Evolutionary conservation across 2,113 vertebrate genomes (phyloP).

Genomic region (Corynorhinus townsendii): DNA sequence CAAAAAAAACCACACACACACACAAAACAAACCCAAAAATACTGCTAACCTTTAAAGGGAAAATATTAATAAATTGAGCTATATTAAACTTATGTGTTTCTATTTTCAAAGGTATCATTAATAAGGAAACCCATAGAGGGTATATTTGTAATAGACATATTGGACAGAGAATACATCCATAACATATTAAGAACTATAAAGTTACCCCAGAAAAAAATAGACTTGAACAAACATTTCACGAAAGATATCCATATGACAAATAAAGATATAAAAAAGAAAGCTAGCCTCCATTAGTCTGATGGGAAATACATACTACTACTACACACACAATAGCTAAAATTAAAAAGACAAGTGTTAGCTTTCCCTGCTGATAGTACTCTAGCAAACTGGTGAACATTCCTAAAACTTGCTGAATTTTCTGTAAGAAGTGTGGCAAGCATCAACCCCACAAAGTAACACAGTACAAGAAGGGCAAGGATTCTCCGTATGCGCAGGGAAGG

Average conservation of each 20-base stretch:
- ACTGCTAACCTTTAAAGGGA: not conserved
- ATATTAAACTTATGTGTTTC: not conserved
- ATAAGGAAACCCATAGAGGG: not conserved
- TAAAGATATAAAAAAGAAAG: not conserved
- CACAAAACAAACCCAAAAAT: too few relatives aligned
- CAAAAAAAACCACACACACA: too few relatives aligned
- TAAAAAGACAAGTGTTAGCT: not conserved
- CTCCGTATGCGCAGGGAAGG: too few relatives aligned
- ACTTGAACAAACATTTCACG: conserved; percentile 14
- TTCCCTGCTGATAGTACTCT: too few relatives aligned
- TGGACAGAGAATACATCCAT: not conserved
- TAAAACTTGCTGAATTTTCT: too few relatives aligned
- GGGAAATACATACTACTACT: not conserved
- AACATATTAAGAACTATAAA: not conserved
- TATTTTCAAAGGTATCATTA: not conserved
- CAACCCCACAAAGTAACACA: too few relatives aligned
- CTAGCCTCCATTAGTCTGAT: not conserved
- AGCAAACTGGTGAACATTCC: too few relatives aligned
- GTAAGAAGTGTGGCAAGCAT: too few relatives aligned
- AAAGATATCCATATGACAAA: not conserved
- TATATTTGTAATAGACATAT: not conserved
- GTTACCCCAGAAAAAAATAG: not conserved
- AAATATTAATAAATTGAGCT: not conserved
- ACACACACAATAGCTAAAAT: not conserved
- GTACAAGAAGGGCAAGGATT: too few relatives aligned